These are phyloP conservation scores for Coturnix japonica DNA, from an alignment of 2,113 vertebrate species.

Conservation along the genomic window DNA sequence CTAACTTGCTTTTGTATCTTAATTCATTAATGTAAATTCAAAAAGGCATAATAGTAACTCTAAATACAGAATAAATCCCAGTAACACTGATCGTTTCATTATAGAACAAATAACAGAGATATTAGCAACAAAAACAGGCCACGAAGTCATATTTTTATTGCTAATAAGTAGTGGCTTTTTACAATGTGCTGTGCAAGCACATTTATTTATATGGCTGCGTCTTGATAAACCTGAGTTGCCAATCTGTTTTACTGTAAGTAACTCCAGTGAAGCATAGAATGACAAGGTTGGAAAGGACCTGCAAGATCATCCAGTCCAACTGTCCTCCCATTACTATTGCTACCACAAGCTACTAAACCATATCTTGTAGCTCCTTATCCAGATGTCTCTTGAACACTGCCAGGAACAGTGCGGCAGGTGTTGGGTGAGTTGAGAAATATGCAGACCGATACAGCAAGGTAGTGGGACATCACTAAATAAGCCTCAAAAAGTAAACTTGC, in stretches of 20 bases:
- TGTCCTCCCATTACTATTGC: no score
- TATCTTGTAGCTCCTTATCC: no score
- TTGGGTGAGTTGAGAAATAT: not conserved
- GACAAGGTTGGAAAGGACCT: no score
- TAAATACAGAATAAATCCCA: not conserved
- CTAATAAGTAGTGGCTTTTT: not conserved
- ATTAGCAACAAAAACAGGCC: not conserved
- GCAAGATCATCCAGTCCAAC: no score
- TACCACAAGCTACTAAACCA: no score
- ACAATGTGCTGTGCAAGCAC: not conserved
- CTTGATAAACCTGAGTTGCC: not conserved
- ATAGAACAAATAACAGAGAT: not conserved
- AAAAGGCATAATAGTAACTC: not conserved
- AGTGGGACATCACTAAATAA: not conserved
- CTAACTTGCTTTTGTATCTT: not conserved
- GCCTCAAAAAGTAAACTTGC: not conserved
- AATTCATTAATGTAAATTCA: not conserved
- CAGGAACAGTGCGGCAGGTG: not conserved
- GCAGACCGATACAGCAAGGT: not conserved
- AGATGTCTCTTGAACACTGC: no score
- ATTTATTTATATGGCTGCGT: not conserved
- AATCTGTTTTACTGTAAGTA: not conserved
- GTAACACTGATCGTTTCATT: not conserved
- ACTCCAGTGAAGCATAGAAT: no score
- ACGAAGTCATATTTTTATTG: not conserved